Evolutionary conservation across 2,888 invertebrate species (phyloP).

Genomic region (Amphipyra berbera): DNA sequence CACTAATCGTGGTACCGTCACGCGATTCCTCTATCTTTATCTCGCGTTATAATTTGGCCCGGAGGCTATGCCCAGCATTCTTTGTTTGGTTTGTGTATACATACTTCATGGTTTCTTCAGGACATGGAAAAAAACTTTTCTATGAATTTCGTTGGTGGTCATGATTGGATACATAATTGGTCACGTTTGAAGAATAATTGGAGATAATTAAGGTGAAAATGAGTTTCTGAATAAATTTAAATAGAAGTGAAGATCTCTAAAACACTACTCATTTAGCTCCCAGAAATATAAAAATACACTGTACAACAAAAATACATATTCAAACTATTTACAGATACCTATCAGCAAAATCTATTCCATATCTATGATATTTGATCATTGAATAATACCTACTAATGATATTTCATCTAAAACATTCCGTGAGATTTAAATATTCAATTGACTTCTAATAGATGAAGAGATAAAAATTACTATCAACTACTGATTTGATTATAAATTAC

Average conservation of each 20-base stretch:
- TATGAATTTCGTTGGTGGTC: neutral
- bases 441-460: conserved; percentile 12
- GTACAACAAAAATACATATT: too few relatives aligned
- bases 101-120: conserved; percentile 29
- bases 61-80: conserved; percentile 79
- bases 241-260: too few relatives aligned
- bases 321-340: too few relatives aligned
- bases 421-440: conserved; percentile 27
- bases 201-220: neutral
- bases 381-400: conserved; percentile 14
- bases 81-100: conserved; percentile 59
- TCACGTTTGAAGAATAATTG: neutral
- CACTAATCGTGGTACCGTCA: conserved; percentile 80
- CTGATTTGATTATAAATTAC: conserved; percentile 6
- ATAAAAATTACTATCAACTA: conserved; percentile 2
- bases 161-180: neutral
- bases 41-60: conserved; percentile 82
- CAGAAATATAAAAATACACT: too few relatives aligned
- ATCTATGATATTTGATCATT: conserved; percentile 7
- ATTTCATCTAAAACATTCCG: conserved; percentile 20
- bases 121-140: conserved; percentile 29
- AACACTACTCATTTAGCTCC: too few relatives aligned
- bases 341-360: too few relatives aligned
- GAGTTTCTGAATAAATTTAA: too few relatives aligned
- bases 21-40: conserved; percentile 87